These are phyloP conservation scores for Eretmochelys imbricata DNA, from an alignment of 2,113 vertebrate species.

Conservation along the genomic window DNA sequence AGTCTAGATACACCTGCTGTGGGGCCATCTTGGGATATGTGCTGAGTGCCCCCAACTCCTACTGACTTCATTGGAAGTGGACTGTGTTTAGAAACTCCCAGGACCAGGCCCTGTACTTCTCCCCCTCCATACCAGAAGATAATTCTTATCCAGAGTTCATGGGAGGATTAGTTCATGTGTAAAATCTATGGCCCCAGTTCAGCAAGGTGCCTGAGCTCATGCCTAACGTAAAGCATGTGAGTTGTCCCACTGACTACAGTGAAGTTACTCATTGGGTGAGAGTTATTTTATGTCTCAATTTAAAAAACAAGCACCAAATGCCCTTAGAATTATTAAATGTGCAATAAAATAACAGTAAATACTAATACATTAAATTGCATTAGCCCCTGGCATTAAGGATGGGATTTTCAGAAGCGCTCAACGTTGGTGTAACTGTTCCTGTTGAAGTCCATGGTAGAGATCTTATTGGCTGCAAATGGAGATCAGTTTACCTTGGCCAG, in stretches of 20 bases:
- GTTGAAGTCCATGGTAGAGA: background rate
- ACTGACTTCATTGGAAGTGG: background rate
- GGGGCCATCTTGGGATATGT: background rate
- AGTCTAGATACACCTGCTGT: background rate
- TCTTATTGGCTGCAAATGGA: background rate
- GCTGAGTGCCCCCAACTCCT: background rate
- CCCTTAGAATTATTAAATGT: background rate
- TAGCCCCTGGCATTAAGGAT: background rate
- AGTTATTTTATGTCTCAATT: background rate
- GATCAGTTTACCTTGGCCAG: background rate
- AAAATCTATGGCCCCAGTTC: background rate
- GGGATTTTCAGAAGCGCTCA: background rate
- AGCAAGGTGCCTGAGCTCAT: background rate
- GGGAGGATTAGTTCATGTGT: background rate
- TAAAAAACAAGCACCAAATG: background rate
- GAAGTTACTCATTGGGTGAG: background rate
- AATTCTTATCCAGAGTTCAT: background rate
- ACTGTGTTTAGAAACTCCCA: background rate
- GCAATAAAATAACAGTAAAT: background rate
- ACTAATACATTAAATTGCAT: background rate
- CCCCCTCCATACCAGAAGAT: background rate
- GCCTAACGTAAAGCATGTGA: background rate
- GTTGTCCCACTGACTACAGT: background rate
- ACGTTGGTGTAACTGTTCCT: too few relatives aligned
- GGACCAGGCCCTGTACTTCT: background rate